A percentile compares a stretch with the other conserved stretches of the same genome.
phyloP scores from a whole-genome alignment of 2,113 vertebrate genomes.

The Centropus unirufus region DNA sequence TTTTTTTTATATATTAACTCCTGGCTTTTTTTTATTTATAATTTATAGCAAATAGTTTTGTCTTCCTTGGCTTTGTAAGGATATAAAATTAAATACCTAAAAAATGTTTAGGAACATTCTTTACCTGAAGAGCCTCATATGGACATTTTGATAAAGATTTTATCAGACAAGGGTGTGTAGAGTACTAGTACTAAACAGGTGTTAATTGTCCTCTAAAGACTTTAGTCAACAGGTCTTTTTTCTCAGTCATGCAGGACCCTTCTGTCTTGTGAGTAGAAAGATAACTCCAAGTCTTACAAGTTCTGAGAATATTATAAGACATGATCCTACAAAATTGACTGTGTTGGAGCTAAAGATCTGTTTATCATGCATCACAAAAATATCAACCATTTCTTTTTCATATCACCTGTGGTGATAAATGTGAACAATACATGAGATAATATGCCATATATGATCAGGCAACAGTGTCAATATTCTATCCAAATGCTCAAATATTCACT shows the following conservation, averaged over 20 bases:
- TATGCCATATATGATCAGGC: neutral
- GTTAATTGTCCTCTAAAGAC: neutral
- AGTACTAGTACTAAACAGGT: neutral
- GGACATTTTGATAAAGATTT: neutral
- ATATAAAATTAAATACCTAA: neutral
- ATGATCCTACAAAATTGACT: neutral
- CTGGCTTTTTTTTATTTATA: neutral
- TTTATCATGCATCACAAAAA: neutral
- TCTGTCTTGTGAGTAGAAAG: neutral
- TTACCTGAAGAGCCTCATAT: neutral
- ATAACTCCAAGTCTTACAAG: neutral
- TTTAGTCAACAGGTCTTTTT: neutral
- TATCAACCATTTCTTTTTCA: neutral
- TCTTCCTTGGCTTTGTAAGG: neutral
- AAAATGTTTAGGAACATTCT: neutral
- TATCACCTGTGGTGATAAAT: neutral
- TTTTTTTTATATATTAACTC: neutral
- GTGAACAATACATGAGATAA: neutral
- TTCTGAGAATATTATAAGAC: neutral
- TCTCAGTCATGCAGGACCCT: neutral
- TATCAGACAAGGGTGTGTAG: neutral
- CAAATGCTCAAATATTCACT: neutral
- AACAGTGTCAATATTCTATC: neutral
- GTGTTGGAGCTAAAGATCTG: neutral
- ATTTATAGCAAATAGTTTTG: neutral